These are phyloP conservation scores for Eutrigla gurnardus DNA, from an alignment of 2,797 vertebrate species.

Conservation along the genomic window DNA sequence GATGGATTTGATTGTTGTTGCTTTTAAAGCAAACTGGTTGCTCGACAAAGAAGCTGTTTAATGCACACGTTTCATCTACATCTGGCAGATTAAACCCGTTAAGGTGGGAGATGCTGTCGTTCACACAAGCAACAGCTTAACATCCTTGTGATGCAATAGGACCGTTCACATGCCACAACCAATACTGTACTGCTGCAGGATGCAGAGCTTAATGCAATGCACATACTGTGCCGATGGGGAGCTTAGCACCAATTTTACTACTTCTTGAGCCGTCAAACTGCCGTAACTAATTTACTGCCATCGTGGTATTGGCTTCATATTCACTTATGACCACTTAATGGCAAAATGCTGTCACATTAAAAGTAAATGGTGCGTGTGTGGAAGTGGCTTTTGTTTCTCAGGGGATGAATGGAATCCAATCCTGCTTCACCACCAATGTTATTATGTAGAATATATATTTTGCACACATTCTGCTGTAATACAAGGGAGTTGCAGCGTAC, in stretches of 20 bases:
- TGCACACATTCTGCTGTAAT: background rate
- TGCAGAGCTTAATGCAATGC: conserved; percentile 1
- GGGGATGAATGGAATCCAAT: background rate
- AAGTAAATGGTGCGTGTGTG: conserved; percentile 22
- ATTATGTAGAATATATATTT: background rate
- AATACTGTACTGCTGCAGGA: background rate
- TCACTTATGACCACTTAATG: conserved; percentile 20
- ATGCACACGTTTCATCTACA: conserved; percentile 2
- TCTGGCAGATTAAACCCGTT: background rate
- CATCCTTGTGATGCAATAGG: background rate
- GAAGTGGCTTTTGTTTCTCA: conserved; percentile 15
- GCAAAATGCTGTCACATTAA: conserved; percentile 24
- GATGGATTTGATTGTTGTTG: background rate
- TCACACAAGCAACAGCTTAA: background rate
- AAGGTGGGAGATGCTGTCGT: background rate
- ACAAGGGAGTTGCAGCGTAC: background rate
- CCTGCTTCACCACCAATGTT: background rate
- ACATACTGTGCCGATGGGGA: background rate
- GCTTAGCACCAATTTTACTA: conserved; percentile 14
- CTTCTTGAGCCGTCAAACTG: conserved; percentile 40
- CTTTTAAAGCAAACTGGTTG: background rate
- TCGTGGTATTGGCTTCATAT: conserved; percentile 17
- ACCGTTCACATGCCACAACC: background rate
- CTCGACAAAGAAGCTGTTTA: background rate
- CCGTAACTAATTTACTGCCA: conserved; percentile 35